Conservation (phyloP, 2,888 invertebrate genomes). For the Heliconius hortense region DNA sequence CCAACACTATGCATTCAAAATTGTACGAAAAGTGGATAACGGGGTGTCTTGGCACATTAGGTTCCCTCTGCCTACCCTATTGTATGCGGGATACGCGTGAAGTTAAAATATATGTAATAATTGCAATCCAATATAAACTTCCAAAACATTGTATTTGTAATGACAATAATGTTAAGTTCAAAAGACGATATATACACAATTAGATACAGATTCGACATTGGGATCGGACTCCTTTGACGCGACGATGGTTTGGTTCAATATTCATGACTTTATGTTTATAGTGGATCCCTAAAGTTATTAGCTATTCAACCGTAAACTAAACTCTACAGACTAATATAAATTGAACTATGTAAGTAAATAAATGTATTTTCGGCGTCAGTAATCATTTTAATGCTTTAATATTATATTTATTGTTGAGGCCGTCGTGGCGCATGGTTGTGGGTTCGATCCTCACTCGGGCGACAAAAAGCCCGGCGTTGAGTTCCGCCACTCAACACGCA, state of each 20-base stretch:
- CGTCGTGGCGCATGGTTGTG: no score
- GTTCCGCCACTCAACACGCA: no score
- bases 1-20: not conserved
- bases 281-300: slow-evolving; percentile 8
- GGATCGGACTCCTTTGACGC: not conserved
- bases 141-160: not conserved
- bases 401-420: not conserved
- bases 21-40: not conserved
- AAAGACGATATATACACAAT: not conserved
- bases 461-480: no score
- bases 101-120: not conserved
- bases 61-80: not conserved
- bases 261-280: not conserved
- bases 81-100: not conserved
- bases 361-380: slow-evolving; percentile 5
- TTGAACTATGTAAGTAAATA: slow-evolving; percentile 3
- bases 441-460: no score
- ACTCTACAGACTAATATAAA: slow-evolving; percentile 6
- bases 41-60: not conserved
- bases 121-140: not conserved
- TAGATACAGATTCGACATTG: not conserved
- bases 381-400: not conserved
- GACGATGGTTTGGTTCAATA: not conserved
- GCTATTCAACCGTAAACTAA: slow-evolving; percentile 4
- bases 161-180: not conserved